Conservation (phyloP, 1,140 invertebrate species). For the Diprion similis region DNA sequence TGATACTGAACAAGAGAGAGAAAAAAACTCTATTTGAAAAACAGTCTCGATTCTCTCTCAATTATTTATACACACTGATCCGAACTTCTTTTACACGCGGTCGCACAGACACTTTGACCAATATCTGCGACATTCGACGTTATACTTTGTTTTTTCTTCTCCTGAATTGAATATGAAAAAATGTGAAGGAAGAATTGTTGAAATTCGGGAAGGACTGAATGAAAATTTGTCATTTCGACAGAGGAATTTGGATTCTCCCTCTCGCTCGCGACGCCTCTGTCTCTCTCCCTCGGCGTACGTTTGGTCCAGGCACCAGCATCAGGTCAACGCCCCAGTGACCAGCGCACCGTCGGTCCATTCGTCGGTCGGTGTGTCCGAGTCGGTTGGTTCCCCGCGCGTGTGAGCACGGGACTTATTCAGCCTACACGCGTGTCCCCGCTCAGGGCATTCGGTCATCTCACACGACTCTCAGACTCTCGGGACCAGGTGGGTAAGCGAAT, state of each 20-base stretch:
- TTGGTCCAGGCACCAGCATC: conserved; percentile 42
- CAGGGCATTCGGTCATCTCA: not conserved
- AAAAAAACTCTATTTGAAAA: too few relatives aligned
- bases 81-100: conserved; percentile 24
- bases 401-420: conserved; percentile 15
- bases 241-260: not conserved
- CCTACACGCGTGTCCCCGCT: not conserved
- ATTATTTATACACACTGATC: conserved; percentile 23
- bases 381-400: conserved; percentile 17
- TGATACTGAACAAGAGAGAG: too few relatives aligned
- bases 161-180: too few relatives aligned
- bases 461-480: not conserved
- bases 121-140: too few relatives aligned
- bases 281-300: conserved; percentile 27
- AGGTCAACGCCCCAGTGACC: conserved; percentile 57
- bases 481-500: too few relatives aligned
- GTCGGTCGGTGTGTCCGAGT: conserved; percentile 17
- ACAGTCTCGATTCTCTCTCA: not conserved
- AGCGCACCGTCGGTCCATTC: conserved; percentile 46
- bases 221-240: too few relatives aligned
- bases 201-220: too few relatives aligned
- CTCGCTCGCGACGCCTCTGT: conserved; percentile 12
- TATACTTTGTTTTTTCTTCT: too few relatives aligned
- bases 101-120: too few relatives aligned
- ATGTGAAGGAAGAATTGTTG: too few relatives aligned